Evolutionary conservation across 1,140 invertebrate genomes (phyloP).

Genomic region (Nephila pilipes): DNA sequence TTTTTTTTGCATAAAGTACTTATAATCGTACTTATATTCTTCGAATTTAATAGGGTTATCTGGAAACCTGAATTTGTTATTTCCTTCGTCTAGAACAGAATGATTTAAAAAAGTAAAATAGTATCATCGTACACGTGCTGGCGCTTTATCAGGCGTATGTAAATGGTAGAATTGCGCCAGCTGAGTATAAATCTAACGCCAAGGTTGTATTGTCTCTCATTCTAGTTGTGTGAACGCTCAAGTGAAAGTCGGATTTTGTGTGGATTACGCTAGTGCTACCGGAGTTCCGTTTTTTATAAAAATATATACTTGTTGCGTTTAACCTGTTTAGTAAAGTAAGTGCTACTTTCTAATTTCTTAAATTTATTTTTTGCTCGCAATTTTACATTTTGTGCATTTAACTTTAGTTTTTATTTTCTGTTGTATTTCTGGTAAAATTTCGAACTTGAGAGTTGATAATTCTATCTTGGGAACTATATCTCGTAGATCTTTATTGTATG

Average conservation of each 20-base stretch:
- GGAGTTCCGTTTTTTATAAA: background rate
- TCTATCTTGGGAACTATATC: too few species aligned
- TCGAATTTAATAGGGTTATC: background rate
- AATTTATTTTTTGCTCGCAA: too few species aligned
- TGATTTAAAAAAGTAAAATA: background rate
- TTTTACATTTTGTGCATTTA: too few species aligned
- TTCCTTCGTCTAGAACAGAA: conserved; percentile 13
- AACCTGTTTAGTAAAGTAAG: background rate
- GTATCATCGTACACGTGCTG: conserved; percentile 27
- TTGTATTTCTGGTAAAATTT: too few species aligned
- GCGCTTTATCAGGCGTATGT: conserved; percentile 54
- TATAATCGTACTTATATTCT: background rate
- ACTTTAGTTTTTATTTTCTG: too few species aligned
- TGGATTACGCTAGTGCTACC: conserved; percentile 40
- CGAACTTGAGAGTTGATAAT: too few species aligned
- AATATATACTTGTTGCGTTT: background rate
- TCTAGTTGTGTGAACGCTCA: conserved; percentile 17
- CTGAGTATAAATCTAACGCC: conserved; percentile 64
- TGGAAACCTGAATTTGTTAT: background rate
- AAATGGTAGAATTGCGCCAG: conserved; percentile 63
- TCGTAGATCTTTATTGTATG: too few species aligned
- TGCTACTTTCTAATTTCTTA: too few species aligned
- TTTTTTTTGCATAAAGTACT: background rate
- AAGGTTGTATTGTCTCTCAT: conserved; percentile 62
- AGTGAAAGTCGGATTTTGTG: background rate